These are phyloP conservation scores for Chaunax sp. DNA, from an alignment of 2,797 vertebrate genomes.

Conservation along the genomic window DNA sequence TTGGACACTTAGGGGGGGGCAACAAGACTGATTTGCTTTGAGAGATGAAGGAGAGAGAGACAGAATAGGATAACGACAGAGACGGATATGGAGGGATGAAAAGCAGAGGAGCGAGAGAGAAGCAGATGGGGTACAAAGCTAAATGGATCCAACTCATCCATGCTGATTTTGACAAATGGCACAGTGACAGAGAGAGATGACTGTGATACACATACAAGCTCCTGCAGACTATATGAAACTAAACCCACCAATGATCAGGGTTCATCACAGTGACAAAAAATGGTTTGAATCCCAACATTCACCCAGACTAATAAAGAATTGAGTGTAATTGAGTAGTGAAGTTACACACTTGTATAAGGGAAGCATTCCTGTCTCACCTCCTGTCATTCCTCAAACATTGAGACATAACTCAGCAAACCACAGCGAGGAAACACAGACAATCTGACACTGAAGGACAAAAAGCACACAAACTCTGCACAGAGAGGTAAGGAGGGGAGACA, in stretches of 20 bases:
- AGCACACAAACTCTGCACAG: too few species aligned
- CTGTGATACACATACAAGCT: slow-evolving; percentile 12
- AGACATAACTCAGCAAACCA: too few species aligned
- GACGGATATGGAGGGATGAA: slow-evolving; percentile 22
- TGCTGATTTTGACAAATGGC: slow-evolving; percentile 58
- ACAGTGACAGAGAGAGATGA: slow-evolving; percentile 41
- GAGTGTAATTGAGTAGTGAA: slow-evolving; percentile 44
- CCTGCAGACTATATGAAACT: not conserved
- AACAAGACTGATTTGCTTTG: slow-evolving; percentile 46
- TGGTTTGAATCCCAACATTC: slow-evolving; percentile 40
- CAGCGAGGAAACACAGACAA: too few species aligned
- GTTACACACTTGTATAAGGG: slow-evolving; percentile 24
- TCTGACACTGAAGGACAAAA: too few species aligned
- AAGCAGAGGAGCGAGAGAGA: slow-evolving; percentile 37
- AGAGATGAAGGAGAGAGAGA: slow-evolving; percentile 19
- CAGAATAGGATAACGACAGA: slow-evolving; percentile 3
- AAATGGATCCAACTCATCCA: slow-evolving; percentile 55
- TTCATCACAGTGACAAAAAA: slow-evolving; percentile 41
- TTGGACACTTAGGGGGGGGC: slow-evolving; percentile 46
- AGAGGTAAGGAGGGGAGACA: too few species aligned
- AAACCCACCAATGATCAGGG: slow-evolving; percentile 36
- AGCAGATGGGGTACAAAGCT: slow-evolving; percentile 52
- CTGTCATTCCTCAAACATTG: too few species aligned
- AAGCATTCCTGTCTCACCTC: slow-evolving; percentile 54
- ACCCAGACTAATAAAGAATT: slow-evolving; percentile 30